Evolutionary conservation across 2,113 vertebrate genomes (phyloP).

Genomic region (Muntiacus reevesi): DNA sequence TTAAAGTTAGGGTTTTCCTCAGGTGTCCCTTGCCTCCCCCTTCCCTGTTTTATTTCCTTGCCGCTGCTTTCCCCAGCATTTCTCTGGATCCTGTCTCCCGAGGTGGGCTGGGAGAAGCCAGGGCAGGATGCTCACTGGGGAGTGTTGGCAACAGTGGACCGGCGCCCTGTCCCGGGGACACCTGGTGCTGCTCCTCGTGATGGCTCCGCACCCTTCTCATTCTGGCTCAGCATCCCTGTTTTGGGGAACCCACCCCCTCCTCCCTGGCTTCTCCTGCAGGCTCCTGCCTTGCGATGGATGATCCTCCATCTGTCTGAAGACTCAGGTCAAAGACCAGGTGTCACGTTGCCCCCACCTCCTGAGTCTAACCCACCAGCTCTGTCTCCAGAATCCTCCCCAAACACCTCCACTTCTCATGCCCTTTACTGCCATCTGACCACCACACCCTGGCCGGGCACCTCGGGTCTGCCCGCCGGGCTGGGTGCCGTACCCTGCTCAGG

Average conservation of each 20-base stretch:
- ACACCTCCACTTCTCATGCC: not conserved
- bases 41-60: not conserved
- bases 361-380: not conserved
- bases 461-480: not conserved
- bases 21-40: not conserved
- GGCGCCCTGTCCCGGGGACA: not conserved
- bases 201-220: not conserved
- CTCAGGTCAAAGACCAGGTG: not conserved
- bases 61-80: not conserved
- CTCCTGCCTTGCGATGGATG: not conserved
- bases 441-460: not conserved
- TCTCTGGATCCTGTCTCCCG: not conserved
- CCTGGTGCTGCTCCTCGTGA: accelerated
- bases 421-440: not conserved
- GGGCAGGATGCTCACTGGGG: not conserved
- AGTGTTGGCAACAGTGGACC: not conserved
- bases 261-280: not conserved
- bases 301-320: not conserved
- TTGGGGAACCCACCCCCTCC: not conserved
- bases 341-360: not conserved
- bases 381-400: not conserved
- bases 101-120: not conserved
- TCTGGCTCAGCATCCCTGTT: not conserved
- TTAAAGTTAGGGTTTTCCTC: not conserved
- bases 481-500: not conserved